phyloP scores from a whole-genome alignment of 2,797 vertebrate genomes.

The Cetoscarus ocellatus region DNA sequence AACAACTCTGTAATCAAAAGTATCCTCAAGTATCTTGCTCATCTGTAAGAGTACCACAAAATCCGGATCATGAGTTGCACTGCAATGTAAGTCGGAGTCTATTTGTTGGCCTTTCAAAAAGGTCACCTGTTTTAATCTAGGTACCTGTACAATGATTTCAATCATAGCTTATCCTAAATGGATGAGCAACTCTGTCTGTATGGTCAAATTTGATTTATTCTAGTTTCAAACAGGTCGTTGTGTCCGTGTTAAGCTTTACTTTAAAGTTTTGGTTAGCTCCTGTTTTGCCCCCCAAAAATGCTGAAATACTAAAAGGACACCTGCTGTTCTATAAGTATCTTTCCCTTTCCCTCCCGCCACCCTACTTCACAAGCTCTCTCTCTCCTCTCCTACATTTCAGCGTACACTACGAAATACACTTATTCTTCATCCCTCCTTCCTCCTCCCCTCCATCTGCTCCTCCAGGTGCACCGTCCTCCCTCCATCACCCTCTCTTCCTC shows the following conservation, averaged over 20 bases:
- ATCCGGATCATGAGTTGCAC: too few relatives aligned
- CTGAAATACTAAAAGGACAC: slow-evolving; percentile 73
- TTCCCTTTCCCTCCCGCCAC: slow-evolving; percentile 11
- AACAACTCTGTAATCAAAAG: too few relatives aligned
- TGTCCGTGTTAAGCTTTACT: slow-evolving; percentile 1
- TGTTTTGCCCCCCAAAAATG: slow-evolving; percentile 45
- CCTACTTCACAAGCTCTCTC: slow-evolving; percentile 12
- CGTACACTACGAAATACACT: slow-evolving; percentile 35
- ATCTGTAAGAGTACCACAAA: too few relatives aligned
- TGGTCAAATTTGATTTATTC: slow-evolving; percentile 4
- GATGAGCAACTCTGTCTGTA: too few relatives aligned
- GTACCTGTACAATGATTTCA: too few relatives aligned
- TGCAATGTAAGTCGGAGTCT: too few relatives aligned
- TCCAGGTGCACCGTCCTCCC: slow-evolving; percentile 59
- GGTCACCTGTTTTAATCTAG: too few relatives aligned
- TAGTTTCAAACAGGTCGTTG: slow-evolving; percentile 20
- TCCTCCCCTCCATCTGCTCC: slow-evolving; percentile 39
- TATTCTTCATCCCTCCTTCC: slow-evolving; percentile 36
- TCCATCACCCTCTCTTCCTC: slow-evolving; percentile 42
- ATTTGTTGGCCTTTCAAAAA: too few relatives aligned
- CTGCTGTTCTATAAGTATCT: slow-evolving; percentile 48
- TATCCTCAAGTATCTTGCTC: too few relatives aligned
- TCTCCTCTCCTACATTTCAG: slow-evolving; percentile 12
- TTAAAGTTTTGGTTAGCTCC: slow-evolving; percentile 40
- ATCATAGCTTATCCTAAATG: too few relatives aligned